Conservation (phyloP, 2,888 invertebrate species). For the Morpho helenor region DNA sequence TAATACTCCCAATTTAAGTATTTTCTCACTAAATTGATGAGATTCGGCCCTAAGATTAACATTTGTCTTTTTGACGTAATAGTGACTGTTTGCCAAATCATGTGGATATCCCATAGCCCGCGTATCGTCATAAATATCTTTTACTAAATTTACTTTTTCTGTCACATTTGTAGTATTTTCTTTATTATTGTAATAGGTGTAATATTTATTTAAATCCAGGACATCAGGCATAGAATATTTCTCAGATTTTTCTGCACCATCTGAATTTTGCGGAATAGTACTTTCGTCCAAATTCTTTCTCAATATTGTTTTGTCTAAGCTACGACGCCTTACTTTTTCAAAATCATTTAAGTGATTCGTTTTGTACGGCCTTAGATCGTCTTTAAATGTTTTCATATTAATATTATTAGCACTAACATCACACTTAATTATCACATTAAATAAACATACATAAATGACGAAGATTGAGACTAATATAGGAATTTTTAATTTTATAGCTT, state of each 20-base stretch:
- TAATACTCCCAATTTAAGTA: constrained; percentile 81
- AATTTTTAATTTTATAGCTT: constrained; percentile 31
- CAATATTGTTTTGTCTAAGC: constrained; percentile 39
- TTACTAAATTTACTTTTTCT: constrained; percentile 36
- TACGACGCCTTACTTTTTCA: constrained; percentile 40
- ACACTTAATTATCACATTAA: constrained; percentile 73
- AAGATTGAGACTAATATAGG: constrained; percentile 55
- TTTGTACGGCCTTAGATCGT: constrained; percentile 33
- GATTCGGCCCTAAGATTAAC: constrained; percentile 58
- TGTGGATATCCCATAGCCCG: constrained; percentile 61
- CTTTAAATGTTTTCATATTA: constrained; percentile 46
- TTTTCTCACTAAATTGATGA: constrained; percentile 59
- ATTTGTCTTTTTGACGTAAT: constrained; percentile 61
- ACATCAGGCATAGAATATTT: constrained; percentile 44
- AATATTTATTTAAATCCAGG: constrained; percentile 52
- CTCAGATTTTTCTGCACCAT: constrained; percentile 46
- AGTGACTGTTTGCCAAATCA: constrained; percentile 54
- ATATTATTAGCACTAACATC: constrained; percentile 67
- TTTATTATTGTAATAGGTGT: constrained; percentile 49
- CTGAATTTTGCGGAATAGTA: constrained; percentile 43
- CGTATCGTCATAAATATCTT: constrained; percentile 44
- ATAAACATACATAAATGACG: constrained; percentile 59
- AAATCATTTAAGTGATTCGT: constrained; percentile 36
- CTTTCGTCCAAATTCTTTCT: constrained; percentile 41
- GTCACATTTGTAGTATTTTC: constrained; percentile 45